These are phyloP conservation scores for Sceloporus tristichus DNA, from an alignment of 2,113 vertebrate genomes.

Conservation along the genomic window DNA sequence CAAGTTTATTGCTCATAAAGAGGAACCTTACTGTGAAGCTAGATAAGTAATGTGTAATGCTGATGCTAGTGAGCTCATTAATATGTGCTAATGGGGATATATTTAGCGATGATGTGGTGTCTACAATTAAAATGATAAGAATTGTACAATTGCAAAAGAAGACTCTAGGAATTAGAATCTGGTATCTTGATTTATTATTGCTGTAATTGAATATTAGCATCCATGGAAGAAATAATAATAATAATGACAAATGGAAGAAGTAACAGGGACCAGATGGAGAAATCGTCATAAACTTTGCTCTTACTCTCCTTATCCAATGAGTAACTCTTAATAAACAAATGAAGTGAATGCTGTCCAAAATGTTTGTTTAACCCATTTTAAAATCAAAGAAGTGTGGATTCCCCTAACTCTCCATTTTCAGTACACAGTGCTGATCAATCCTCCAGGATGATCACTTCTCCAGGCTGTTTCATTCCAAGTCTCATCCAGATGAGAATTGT, in stretches of 20 bases:
- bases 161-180: constrained; percentile 49
- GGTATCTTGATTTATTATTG: constrained; percentile 37
- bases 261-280: not conserved
- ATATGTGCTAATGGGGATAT: constrained; percentile 41
- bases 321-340: not conserved
- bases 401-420: not conserved
- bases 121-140: constrained; percentile 45
- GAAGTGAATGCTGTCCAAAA: not conserved
- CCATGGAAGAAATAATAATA: constrained; percentile 41
- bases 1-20: not conserved
- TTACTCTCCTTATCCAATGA: not conserved
- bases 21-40: constrained; percentile 40
- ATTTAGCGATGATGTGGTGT: constrained; percentile 47
- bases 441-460: too few relatives aligned
- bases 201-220: constrained; percentile 59
- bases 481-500: too few relatives aligned
- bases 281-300: not conserved
- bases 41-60: constrained; percentile 43
- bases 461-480: too few relatives aligned
- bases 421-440: not conserved
- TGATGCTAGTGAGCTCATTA: constrained; percentile 46
- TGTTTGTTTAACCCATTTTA: not conserved
- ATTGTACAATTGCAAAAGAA: constrained; percentile 40
- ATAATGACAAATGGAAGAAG: constrained; percentile 21
- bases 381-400: not conserved